Percentiles rank a stretch among this genome's conserved stretches.
These are phyloP conservation scores for Arvicanthis niloticus DNA, from an alignment of 2,113 vertebrate genomes.

Conservation along the genomic window DNA sequence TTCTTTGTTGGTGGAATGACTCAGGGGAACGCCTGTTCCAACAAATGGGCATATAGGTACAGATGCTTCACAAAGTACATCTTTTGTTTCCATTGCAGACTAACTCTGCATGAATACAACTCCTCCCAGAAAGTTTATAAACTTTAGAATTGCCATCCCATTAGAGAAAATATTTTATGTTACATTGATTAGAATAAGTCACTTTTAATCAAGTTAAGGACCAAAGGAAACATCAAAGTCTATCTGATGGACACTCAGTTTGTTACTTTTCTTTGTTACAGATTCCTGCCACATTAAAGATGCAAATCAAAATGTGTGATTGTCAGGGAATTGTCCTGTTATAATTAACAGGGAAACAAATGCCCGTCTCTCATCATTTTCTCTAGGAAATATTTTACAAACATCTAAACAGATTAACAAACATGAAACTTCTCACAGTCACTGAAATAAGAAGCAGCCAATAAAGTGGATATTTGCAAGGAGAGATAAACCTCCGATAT, in stretches of 20 bases:
- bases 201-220: slow-evolving; percentile 21
- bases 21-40: not conserved
- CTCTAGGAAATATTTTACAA: not conserved
- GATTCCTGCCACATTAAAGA: slow-evolving; percentile 22
- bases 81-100: slow-evolving; percentile 9
- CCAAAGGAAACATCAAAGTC: slow-evolving; percentile 1
- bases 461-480: not conserved
- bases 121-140: not conserved
- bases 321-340: slow-evolving; percentile 14
- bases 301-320: slow-evolving; percentile 24
- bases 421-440: not conserved
- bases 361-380: not conserved
- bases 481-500: not conserved
- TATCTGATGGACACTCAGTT: not conserved
- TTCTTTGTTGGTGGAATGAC: not conserved
- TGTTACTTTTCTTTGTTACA: slow-evolving; percentile 43
- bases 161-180: not conserved
- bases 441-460: not conserved
- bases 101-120: not conserved
- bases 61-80: not conserved
- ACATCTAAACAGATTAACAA: not conserved
- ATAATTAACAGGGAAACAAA: slow-evolving; percentile 27
- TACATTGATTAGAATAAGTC: not conserved
- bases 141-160: slow-evolving; percentile 9
- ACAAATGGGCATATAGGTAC: not conserved